These are phyloP conservation scores for Tholera decimalis DNA, from an alignment of 2,888 invertebrate species.

Conservation along the genomic window DNA sequence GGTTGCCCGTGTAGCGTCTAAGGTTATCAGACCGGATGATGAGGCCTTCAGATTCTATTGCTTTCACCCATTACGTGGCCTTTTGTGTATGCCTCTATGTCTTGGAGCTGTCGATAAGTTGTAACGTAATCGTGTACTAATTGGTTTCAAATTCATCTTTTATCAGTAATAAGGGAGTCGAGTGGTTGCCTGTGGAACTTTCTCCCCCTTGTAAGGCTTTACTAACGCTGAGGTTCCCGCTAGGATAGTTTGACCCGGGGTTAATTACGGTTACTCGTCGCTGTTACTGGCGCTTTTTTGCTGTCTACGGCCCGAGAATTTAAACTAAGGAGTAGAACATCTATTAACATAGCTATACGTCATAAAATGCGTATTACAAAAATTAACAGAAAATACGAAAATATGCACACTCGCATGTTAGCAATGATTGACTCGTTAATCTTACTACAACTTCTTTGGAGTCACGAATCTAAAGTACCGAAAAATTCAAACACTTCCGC, in stretches of 20 bases:
- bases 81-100: conserved; percentile 77
- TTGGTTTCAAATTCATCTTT: conserved; percentile 73
- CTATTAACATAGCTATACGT: conserved; percentile 34
- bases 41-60: conserved; percentile 84
- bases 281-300: conserved; percentile 37
- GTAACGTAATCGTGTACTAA: conserved; percentile 77
- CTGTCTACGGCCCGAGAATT: conserved; percentile 21
- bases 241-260: conserved; percentile 70
- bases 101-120: conserved; percentile 67
- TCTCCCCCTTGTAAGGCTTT: conserved; percentile 70
- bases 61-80: conserved; percentile 88
- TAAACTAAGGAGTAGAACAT: conserved; percentile 18
- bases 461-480: conserved; percentile 25
- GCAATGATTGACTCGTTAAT: conserved; percentile 36
- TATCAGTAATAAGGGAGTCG: conserved; percentile 66
- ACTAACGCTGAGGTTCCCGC: conserved; percentile 64
- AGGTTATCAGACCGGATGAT: conserved; percentile 90
- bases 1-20: conserved; percentile 78
- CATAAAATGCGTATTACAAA: not conserved
- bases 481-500: conserved; percentile 33
- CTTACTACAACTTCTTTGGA: conserved; percentile 30
- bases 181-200: conserved; percentile 67
- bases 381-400: conserved; percentile 17
- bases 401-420: conserved; percentile 37
- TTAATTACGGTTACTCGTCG: conserved; percentile 71